Percentiles rank a stretch among this genome's conserved stretches.
These are phyloP conservation scores for Lagodon rhomboides DNA, from an alignment of 2,797 vertebrate genomes.

Conservation along the genomic window DNA sequence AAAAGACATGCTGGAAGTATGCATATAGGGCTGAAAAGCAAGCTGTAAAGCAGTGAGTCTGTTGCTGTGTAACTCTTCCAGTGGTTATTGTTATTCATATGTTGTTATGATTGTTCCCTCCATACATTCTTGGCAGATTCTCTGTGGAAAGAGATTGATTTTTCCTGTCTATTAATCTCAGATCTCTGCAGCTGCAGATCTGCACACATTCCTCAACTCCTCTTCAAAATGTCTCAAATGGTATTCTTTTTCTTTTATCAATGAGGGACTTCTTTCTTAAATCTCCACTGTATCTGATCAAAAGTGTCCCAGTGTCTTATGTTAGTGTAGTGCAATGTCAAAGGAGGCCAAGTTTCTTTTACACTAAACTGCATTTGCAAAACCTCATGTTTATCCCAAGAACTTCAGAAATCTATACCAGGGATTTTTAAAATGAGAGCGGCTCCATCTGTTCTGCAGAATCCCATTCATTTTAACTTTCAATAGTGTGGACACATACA, in stretches of 20 bases:
- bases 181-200: slow-evolving; percentile 23
- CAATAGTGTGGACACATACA: not conserved
- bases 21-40: not conserved
- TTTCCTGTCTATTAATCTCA: slow-evolving; percentile 17
- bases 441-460: not conserved
- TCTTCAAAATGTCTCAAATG: not conserved
- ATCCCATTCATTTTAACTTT: not conserved
- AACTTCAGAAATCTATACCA: not conserved
- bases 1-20: slow-evolving; percentile 5
- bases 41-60: not conserved
- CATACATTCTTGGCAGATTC: not conserved
- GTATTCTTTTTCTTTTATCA: not conserved
- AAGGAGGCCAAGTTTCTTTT: not conserved
- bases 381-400: not conserved
- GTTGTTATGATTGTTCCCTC: not conserved
- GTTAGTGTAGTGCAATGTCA: not conserved
- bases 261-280: not conserved
- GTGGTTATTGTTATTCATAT: not conserved
- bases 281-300: not conserved
- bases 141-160: not conserved
- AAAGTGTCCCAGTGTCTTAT: not conserved
- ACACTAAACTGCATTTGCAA: not conserved
- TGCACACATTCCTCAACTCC: not conserved
- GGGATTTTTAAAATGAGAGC: not conserved
- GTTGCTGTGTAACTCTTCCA: not conserved